Evolutionary conservation across 92 coral and sea anemone species (phyloP).

Genomic region (Ricordea florida): DNA sequence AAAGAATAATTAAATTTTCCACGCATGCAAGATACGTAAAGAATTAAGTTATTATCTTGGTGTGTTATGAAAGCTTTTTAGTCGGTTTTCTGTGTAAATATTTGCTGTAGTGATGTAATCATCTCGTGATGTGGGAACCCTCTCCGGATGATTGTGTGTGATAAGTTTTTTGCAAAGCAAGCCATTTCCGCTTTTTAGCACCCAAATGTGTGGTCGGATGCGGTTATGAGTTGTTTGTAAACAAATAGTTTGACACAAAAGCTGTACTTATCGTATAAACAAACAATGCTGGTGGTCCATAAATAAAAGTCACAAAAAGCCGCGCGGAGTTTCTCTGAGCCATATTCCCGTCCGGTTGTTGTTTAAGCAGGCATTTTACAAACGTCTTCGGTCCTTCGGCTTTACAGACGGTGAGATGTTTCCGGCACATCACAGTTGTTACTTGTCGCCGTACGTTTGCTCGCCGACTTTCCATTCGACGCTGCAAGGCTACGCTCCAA

Average conservation of each 20-base stretch:
- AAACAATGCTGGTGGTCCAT: slow-evolving; percentile 88
- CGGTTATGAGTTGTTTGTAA: slow-evolving; percentile 87
- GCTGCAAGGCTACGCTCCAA: slow-evolving; percentile 18
- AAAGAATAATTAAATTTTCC: neutral
- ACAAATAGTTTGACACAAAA: slow-evolving; percentile 92
- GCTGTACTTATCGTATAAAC: slow-evolving; percentile 72
- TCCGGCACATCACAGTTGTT: slow-evolving; percentile 50
- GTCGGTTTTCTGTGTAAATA: slow-evolving; percentile 44
- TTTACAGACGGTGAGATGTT: slow-evolving; percentile 59
- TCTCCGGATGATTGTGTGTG: slow-evolving; percentile 8
- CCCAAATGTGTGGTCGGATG: slow-evolving; percentile 70
- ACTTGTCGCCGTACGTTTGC: slow-evolving; percentile 44
- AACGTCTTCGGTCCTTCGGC: too few relatives aligned
- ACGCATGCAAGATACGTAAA: neutral
- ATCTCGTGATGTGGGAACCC: slow-evolving; percentile 18
- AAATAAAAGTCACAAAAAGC: slow-evolving; percentile 32
- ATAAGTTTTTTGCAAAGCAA: slow-evolving; percentile 24
- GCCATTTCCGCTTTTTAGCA: slow-evolving; percentile 37
- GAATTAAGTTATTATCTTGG: slow-evolving; percentile 8
- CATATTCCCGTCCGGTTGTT: too few relatives aligned
- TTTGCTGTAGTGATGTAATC: slow-evolving; percentile 27
- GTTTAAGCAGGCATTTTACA: neutral
- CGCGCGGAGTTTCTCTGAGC: too few relatives aligned
- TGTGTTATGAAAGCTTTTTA: slow-evolving; percentile 9
- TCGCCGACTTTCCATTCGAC: slow-evolving; percentile 29